These are phyloP conservation scores for Lacerta agilis DNA, from an alignment of 2,797 vertebrate genomes.

Conservation along the genomic window DNA sequence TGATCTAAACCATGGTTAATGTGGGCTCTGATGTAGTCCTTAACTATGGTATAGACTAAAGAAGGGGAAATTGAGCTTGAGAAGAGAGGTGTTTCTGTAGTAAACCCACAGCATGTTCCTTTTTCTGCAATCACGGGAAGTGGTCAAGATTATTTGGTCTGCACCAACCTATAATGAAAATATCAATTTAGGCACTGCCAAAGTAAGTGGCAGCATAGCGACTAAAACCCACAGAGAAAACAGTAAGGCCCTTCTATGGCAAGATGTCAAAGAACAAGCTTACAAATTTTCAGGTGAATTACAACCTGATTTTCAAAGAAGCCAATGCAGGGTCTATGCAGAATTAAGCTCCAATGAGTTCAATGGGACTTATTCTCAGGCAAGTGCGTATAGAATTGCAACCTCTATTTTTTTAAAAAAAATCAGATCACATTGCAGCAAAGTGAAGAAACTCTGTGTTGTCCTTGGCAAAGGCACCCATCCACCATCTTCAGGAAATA, in stretches of 20 bases:
- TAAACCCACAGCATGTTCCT: neutral
- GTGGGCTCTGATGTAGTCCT: neutral
- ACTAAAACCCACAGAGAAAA: neutral
- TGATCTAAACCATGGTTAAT: neutral
- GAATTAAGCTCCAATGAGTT: neutral
- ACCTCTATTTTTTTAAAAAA: neutral
- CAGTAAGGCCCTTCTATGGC: neutral
- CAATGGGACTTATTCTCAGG: neutral
- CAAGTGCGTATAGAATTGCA: neutral
- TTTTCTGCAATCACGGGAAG: neutral
- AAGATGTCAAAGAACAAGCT: neutral
- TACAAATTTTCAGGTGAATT: neutral
- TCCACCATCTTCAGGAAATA: neutral
- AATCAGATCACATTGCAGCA: neutral
- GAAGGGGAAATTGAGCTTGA: neutral
- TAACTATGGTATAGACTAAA: neutral
- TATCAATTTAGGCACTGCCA: neutral
- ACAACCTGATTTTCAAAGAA: neutral
- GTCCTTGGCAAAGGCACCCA: neutral
- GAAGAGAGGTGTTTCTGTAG: neutral
- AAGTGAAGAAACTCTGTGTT: neutral
- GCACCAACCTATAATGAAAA: neutral
- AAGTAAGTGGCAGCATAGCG: neutral
- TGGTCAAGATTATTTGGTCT: neutral
- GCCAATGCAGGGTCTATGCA: neutral